Conservation (phyloP, 1,140 invertebrate genomes). For the Chrysoperla carnea region DNA sequence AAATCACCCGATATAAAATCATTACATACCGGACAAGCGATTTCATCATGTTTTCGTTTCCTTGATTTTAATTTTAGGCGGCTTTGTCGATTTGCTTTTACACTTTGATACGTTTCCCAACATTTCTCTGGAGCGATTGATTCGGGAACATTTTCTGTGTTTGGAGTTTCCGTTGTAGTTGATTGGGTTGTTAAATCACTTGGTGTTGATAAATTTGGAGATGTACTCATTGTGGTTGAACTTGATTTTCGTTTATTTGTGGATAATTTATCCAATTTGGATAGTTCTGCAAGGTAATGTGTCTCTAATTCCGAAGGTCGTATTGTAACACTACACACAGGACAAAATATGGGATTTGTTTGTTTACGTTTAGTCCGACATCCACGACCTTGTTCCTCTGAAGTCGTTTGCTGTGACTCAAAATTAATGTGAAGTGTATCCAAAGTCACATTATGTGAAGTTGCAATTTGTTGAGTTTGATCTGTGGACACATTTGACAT, state of each 20-base stretch:
- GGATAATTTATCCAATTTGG: conserved; percentile 42
- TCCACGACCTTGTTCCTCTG: conserved; percentile 19
- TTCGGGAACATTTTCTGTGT: conserved; percentile 28
- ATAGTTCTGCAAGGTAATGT: conserved; percentile 57
- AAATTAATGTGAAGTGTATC: neutral
- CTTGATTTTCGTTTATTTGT: conserved; percentile 8
- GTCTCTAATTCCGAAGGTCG: conserved; percentile 52
- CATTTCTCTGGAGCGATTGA: conserved; percentile 39
- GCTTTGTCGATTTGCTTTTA: conserved; percentile 51
- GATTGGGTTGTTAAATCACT: conserved; percentile 21
- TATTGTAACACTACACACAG: conserved; percentile 61
- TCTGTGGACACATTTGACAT: neutral
- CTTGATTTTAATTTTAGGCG: conserved; percentile 22
- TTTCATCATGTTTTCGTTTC: conserved; percentile 42
- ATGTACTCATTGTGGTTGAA: conserved; percentile 5
- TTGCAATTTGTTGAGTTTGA: neutral
- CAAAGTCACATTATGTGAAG: neutral
- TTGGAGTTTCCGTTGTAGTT: conserved; percentile 29
- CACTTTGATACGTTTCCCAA: conserved; percentile 60
- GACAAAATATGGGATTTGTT: conserved; percentile 50
- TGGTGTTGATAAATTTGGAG: conserved; percentile 8
- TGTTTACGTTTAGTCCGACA: conserved; percentile 22
- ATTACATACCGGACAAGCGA: conserved; percentile 59
- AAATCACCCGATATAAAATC: conserved; percentile 49
- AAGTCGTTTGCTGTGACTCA: neutral